Evolutionary conservation across 1,140 invertebrate genomes (phyloP).

Genomic region (Drosophila carrolli): DNA sequence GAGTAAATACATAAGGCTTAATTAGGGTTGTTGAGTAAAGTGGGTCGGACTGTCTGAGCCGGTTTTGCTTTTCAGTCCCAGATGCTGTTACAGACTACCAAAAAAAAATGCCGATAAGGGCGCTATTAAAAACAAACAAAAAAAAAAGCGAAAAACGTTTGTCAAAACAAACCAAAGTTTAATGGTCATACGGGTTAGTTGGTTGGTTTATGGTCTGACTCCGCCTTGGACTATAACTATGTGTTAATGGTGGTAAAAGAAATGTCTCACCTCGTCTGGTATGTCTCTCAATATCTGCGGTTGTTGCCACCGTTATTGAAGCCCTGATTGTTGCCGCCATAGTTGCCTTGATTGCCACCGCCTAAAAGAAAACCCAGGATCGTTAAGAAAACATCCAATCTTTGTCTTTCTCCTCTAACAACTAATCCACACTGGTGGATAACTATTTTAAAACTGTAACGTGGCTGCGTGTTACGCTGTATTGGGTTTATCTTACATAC

Average conservation of each 20-base stretch:
- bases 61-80: constrained; percentile 38
- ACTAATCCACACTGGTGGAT: constrained; percentile 10
- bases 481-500: constrained; percentile 23
- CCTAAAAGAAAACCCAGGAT: constrained; percentile 61
- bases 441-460: constrained; percentile 29
- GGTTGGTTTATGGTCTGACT: constrained; percentile 42
- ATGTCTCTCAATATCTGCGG: constrained; percentile 82
- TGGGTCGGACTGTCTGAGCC: constrained; percentile 25
- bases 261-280: constrained; percentile 67
- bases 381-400: constrained; percentile 44
- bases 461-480: constrained; percentile 31
- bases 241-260: constrained; percentile 26
- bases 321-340: constrained; percentile 85
- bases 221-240: constrained; percentile 53
- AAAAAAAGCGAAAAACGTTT: constrained; percentile 3
- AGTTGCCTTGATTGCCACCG: constrained; percentile 86
- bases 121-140: constrained; percentile 13
- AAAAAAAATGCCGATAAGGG: constrained; percentile 27
- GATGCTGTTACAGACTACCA: constrained; percentile 38
- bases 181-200: constrained; percentile 11
- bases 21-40: constrained; percentile 25
- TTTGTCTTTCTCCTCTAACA: constrained; percentile 17
- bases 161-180: constrained; percentile 18
- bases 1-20: constrained; percentile 37
- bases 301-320: constrained; percentile 85